Evolutionary conservation across 2,797 vertebrate species (phyloP), one percentile per base, ranked within the genome.

Genomic region (Mastacembelus armatus): DNA sequence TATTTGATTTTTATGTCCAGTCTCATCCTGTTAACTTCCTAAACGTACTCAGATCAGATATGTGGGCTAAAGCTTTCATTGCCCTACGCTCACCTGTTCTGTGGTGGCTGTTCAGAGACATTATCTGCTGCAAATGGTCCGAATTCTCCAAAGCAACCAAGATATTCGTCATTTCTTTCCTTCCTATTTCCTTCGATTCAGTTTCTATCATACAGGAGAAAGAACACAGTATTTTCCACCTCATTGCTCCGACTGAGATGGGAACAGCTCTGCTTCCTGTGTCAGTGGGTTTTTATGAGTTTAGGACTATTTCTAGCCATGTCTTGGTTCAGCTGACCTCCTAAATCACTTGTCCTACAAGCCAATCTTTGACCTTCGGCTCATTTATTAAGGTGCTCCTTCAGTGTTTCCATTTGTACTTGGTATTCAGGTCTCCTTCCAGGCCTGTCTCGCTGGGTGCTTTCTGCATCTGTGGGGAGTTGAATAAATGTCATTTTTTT

Each of bases 401-500:
- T 43, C 60, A 2, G 36, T 63, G 55, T 79, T 77, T 74, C 66
- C 66, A 50, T 65, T 67, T 75, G 66, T 62, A 45, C 64, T 87
- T 74, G 62, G 67, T 84, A 87, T 84, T 85, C 87, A 58, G 19
- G 49, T 64, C 79, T 78, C 52, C 40, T 67, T 73, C 36, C 70
- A 3, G 52, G 57, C 44, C 59, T 60, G 73, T 82, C 84, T 82
- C 68, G 75, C 70, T 42, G 40, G 76, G 68, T 71, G 14, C 71
- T 82, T 50, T 77, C 32, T 45, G 40, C 38, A 47, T 74, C 77
- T 32, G 6, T 1, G 0, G 87, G 57, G 71, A 86, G 81, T 69
- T 32, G 5, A 81, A 74, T 51, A 86, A 89, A 86, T 86, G 78
- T 71, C 60, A 57, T 65, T 87, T 79, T 75, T 87, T 77, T 55